These are phyloP conservation scores for Lasiurus cinereus DNA, from an alignment of 2,113 vertebrate species.

Conservation along the genomic window DNA sequence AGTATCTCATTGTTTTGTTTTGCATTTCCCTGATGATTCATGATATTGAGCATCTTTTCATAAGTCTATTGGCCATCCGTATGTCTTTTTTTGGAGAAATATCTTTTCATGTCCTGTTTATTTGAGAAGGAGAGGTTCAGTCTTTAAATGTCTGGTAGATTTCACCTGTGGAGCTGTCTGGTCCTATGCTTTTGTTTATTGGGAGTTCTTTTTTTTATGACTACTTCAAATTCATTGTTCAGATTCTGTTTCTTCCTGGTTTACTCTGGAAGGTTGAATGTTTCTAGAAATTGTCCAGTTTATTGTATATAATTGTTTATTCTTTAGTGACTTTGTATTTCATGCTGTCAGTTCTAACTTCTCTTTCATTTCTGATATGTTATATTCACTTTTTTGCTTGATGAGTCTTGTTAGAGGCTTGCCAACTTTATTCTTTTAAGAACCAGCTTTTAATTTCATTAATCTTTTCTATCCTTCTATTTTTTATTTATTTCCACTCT, in stretches of 20 bases:
- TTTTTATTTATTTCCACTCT: neutral
- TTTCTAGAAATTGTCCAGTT: neutral
- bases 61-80: neutral
- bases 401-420: neutral
- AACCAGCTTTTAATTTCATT: neutral
- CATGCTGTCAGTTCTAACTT: neutral
- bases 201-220: neutral
- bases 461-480: neutral
- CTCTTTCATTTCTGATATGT: neutral
- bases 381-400: neutral
- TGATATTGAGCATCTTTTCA: neutral
- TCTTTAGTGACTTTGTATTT: neutral
- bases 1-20: neutral
- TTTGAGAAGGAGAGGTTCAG: neutral
- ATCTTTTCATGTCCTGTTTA: neutral
- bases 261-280: neutral
- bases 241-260: neutral
- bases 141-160: neutral
- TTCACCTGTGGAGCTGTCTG: neutral
- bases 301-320: neutral
- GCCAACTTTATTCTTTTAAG: neutral
- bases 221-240: neutral
- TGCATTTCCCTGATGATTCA: neutral
- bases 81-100: neutral
- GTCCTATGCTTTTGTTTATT: neutral